Evolutionary conservation across 2,888 invertebrate genomes (phyloP).

Genomic region (Aradus depressus): DNA sequence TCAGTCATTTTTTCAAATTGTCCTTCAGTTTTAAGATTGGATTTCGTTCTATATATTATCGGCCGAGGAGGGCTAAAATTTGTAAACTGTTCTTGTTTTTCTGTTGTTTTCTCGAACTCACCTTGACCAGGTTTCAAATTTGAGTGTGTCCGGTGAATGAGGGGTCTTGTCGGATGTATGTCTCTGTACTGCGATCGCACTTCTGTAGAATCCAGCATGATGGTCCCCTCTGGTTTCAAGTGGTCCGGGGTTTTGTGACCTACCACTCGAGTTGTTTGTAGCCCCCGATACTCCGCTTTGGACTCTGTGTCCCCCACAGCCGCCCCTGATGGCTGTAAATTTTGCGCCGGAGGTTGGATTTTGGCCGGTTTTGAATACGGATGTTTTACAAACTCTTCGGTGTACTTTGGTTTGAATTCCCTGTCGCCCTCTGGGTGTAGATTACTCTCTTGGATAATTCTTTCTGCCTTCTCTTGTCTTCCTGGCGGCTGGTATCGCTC

Average conservation of each 20-base stretch:
- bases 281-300: conserved; percentile 24
- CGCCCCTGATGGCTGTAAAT: conserved; percentile 11
- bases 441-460: neutral
- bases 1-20: conserved; percentile 26
- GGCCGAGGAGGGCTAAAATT: conserved; percentile 22
- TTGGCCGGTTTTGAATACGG: conserved; percentile 1
- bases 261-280: conserved; percentile 22
- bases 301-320: conserved; percentile 12
- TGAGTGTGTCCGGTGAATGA: conserved; percentile 24
- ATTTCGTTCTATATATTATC: conserved; percentile 11
- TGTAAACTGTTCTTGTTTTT: conserved; percentile 14
- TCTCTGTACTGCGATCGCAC: conserved; percentile 24
- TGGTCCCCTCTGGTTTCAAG: conserved; percentile 24
- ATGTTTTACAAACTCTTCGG: conserved; percentile 3
- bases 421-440: conserved; percentile 8
- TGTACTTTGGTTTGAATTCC: conserved; percentile 18
- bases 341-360: neutral
- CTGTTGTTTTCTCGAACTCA: conserved; percentile 24
- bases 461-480: conserved; percentile 3
- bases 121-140: conserved; percentile 27
- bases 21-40: conserved; percentile 22
- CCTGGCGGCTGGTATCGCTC: conserved; percentile 3
- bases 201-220: conserved; percentile 19
- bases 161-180: conserved; percentile 23
- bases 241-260: conserved; percentile 19